A percentile compares a stretch with the other conserved stretches of the same genome.
phyloP scores from a whole-genome alignment of 2,797 vertebrate genomes.

The Luscinia luscinia region DNA sequence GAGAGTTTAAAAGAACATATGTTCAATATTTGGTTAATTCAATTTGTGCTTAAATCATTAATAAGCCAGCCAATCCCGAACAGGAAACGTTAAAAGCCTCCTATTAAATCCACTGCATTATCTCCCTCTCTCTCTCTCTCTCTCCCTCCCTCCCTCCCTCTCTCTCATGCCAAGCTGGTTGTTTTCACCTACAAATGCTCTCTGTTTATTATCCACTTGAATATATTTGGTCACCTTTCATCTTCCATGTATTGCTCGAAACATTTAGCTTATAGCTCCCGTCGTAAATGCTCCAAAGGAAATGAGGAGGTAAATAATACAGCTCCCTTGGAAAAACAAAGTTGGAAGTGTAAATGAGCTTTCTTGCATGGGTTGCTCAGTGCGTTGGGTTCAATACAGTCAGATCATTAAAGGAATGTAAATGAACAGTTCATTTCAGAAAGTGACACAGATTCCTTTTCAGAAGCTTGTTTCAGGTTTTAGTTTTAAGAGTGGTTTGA shows the following conservation, averaged over 20 bases:
- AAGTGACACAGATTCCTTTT: constrained; percentile 43
- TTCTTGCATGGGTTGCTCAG: constrained; percentile 2
- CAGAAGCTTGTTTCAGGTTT: constrained; percentile 29
- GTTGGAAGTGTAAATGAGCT: constrained; percentile 48
- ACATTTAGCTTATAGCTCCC: background rate
- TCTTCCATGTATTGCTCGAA: background rate
- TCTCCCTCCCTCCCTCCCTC: background rate
- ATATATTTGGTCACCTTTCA: constrained; percentile 30
- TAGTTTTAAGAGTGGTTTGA: constrained; percentile 7
- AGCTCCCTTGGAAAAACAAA: constrained; percentile 6
- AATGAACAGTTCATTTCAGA: constrained; percentile 37
- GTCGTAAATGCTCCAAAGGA: background rate
- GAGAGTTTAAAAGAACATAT: constrained; percentile 74
- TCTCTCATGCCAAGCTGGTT: background rate
- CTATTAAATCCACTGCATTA: constrained; percentile 38
- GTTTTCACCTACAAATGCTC: constrained; percentile 44
- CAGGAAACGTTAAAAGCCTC: constrained; percentile 48
- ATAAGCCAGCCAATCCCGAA: constrained; percentile 52
- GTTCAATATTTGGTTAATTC: constrained; percentile 77
- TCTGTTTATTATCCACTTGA: background rate
- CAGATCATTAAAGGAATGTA: constrained; percentile 59
- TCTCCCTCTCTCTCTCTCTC: background rate
- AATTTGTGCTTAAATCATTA: constrained; percentile 74
- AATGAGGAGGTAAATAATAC: constrained; percentile 16
- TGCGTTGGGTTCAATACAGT: constrained; percentile 5